Percentiles rank a stretch among this genome's conserved stretches.
These are phyloP conservation scores for Opisthocomus hoazin DNA, from an alignment of 2,113 vertebrate species.

Conservation along the genomic window DNA sequence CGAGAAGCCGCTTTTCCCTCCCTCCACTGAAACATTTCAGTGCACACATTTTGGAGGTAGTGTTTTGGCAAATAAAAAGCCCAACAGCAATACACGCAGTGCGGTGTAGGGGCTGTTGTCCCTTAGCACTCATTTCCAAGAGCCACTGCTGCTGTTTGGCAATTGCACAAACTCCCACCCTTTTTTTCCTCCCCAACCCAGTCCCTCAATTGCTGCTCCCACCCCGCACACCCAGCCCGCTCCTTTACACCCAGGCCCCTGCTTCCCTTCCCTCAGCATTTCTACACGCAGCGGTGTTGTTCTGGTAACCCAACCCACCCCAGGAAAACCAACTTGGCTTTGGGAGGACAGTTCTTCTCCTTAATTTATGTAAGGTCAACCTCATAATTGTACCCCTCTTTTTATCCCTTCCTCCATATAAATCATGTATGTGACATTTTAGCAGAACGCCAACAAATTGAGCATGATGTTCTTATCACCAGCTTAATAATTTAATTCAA, in stretches of 20 bases:
- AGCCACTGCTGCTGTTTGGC: not conserved
- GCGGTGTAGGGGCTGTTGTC: not conserved
- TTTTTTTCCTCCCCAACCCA: not conserved
- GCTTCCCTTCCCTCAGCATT: not conserved
- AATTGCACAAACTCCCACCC: not conserved
- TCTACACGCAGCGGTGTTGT: not conserved
- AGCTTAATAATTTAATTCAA: not conserved
- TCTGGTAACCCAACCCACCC: not conserved
- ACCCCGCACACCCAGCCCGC: not conserved
- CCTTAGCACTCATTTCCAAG: not conserved
- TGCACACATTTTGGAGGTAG: not conserved
- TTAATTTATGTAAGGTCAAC: conserved; percentile 11
- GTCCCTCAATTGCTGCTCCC: not conserved
- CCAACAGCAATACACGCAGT: not conserved
- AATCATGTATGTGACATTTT: conserved; percentile 4
- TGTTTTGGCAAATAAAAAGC: not conserved
- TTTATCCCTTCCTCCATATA: conserved; percentile 10
- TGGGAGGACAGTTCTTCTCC: not conserved
- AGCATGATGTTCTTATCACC: conserved; percentile 15
- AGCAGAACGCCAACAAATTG: not conserved
- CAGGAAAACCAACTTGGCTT: not conserved
- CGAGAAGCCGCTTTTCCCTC: not conserved
- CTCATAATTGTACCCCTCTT: not conserved
- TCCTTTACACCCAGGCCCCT: not conserved
- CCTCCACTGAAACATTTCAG: not conserved